These are phyloP conservation scores for Otis tarda DNA, from an alignment of 2,113 vertebrate species.

Conservation along the genomic window DNA sequence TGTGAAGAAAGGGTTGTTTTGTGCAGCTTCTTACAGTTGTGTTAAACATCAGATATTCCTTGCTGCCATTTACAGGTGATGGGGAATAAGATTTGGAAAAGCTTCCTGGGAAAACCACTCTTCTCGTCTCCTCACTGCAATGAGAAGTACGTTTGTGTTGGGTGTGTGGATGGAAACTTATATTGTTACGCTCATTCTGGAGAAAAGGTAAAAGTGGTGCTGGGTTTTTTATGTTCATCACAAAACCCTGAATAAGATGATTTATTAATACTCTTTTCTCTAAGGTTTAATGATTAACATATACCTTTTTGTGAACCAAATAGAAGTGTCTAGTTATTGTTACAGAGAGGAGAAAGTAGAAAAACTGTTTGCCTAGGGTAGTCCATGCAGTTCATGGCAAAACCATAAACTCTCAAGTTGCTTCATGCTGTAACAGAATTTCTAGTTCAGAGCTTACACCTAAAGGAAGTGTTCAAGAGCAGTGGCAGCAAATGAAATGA, in stretches of 20 bases:
- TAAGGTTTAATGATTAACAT: background rate
- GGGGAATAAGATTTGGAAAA: conserved; percentile 83
- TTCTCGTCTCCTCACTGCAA: conserved; percentile 89
- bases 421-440: background rate
- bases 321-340: background rate
- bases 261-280: background rate
- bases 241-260: background rate
- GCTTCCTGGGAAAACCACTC: conserved; percentile 79
- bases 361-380: background rate
- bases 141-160: conserved; percentile 74
- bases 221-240: background rate
- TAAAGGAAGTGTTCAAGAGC: background rate
- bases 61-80: conserved; percentile 72
- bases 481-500: background rate
- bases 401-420: background rate
- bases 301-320: background rate
- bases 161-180: conserved; percentile 90
- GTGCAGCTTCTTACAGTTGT: background rate
- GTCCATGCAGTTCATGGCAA: background rate
- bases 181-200: conserved; percentile 83
- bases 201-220: conserved; percentile 76
- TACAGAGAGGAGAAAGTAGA: background rate
- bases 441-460: background rate
- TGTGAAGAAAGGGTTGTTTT: background rate
- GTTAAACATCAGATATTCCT: background rate